phyloP scores from a whole-genome alignment of 2,888 invertebrate genomes.

The Eupithecia vulgata region DNA sequence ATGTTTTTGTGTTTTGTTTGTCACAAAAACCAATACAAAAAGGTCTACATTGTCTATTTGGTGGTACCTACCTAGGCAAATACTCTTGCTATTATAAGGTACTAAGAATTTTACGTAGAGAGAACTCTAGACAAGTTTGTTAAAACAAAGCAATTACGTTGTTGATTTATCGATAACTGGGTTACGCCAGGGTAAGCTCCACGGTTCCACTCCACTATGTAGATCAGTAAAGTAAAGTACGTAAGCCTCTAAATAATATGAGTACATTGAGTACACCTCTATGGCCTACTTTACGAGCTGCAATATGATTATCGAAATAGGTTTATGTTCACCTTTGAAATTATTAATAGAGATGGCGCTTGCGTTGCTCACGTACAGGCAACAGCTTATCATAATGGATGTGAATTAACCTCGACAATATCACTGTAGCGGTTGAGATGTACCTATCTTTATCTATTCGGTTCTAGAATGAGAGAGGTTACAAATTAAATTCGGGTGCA shows the following conservation, averaged over 20 bases:
- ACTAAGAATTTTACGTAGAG: conserved; percentile 1
- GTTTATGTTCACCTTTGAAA: conserved; percentile 12
- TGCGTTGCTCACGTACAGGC: neutral
- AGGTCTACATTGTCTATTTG: no score
- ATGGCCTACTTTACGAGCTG: conserved; percentile 13
- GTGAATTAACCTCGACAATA: neutral
- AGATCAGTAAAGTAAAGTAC: conserved; percentile 7
- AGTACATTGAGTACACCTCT: conserved; percentile 2
- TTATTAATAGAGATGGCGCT: conserved; percentile 26
- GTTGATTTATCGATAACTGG: conserved; percentile 9
- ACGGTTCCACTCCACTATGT: conserved; percentile 4
- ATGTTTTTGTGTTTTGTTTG: no score
- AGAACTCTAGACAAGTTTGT: neutral
- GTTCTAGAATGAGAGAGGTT: neutral
- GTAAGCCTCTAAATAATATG: conserved; percentile 1
- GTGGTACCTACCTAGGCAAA: no score
- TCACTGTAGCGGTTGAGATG: neutral
- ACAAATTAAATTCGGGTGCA: neutral
- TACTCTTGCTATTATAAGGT: neutral
- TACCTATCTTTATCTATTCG: neutral
- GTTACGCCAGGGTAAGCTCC: conserved; percentile 8
- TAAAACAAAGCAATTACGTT: neutral
- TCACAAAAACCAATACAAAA: no score
- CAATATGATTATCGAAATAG: conserved; percentile 16
- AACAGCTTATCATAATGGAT: conserved; percentile 5